phyloP scores from a whole-genome alignment of 2,113 vertebrate species.

The Hassar affinis region DNA sequence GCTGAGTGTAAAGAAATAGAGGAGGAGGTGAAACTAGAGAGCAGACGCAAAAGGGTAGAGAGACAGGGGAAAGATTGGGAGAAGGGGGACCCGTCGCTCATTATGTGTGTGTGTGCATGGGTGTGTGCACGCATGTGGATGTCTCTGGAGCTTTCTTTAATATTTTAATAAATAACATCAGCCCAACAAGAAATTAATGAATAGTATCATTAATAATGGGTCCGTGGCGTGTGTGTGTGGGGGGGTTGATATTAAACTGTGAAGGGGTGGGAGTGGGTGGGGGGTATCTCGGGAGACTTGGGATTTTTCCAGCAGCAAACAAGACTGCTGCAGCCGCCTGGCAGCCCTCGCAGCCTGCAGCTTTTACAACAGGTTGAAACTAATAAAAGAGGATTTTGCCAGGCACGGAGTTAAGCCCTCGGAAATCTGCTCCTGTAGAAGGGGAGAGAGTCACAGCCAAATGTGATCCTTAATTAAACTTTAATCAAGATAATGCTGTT shows the following conservation, averaged over 20 bases:
- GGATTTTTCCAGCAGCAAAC: slow-evolving; percentile 99
- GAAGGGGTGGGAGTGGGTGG: slow-evolving; percentile 31
- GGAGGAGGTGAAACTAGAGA: slow-evolving; percentile 26
- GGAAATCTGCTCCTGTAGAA: slow-evolving; percentile 99
- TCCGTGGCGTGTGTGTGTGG: slow-evolving; percentile 94
- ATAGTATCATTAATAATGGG: slow-evolving; percentile 99
- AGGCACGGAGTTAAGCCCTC: slow-evolving; percentile 99
- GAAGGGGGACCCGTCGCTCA: slow-evolving; percentile 88
- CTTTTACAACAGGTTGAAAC: slow-evolving; percentile 99
- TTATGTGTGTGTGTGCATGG: slow-evolving; percentile 52
- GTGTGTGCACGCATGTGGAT: slow-evolving; percentile 61
- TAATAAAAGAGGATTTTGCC: slow-evolving; percentile 99
- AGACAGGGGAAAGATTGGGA: neutral
- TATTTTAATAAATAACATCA: slow-evolving; percentile 99
- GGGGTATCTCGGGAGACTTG: slow-evolving; percentile 91
- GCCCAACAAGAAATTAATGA: slow-evolving; percentile 99
- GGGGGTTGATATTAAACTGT: slow-evolving; percentile 60
- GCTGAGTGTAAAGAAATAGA: slow-evolving; percentile 4
- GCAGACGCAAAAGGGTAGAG: slow-evolving; percentile 7
- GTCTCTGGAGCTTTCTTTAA: slow-evolving; percentile 98
- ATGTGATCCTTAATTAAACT: slow-evolving; percentile 99
- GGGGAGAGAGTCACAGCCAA: slow-evolving; percentile 99
- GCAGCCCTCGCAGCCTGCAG: slow-evolving; percentile 94
- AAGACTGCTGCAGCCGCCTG: slow-evolving; percentile 94
- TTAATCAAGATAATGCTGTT: slow-evolving; percentile 99